A percentile compares a stretch with the other conserved stretches of the same genome.
These are phyloP conservation scores for Dasyornis broadbenti DNA, from an alignment of 2,113 vertebrate species.

Conservation along the genomic window DNA sequence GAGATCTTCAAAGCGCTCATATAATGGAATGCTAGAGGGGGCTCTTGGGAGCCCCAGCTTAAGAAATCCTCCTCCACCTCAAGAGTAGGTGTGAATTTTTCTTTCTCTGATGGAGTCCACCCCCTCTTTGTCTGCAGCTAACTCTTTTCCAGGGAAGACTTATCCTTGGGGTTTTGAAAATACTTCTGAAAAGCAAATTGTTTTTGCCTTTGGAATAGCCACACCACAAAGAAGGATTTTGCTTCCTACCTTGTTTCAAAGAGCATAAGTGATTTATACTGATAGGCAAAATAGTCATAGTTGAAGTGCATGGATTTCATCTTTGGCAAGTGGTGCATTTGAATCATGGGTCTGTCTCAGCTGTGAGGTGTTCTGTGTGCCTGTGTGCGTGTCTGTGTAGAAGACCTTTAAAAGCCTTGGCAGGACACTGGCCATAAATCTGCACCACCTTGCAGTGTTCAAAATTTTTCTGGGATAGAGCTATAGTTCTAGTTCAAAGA, in stretches of 20 bases:
- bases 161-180: conserved; percentile 1
- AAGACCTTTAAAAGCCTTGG: neutral
- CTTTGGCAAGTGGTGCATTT: neutral
- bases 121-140: conserved; percentile 42
- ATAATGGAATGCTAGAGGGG: conserved; percentile 29
- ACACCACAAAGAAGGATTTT: neutral
- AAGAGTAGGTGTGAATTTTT: conserved; percentile 24
- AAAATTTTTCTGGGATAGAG: neutral
- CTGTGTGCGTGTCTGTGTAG: neutral
- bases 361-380: neutral
- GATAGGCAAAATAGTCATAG: neutral
- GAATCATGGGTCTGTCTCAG: neutral
- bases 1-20: conserved; percentile 40
- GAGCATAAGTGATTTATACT: neutral
- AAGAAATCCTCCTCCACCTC: conserved; percentile 51
- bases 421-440: neutral
- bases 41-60: conserved; percentile 16
- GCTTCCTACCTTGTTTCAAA: conserved; percentile 9
- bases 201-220: neutral
- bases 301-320: neutral
- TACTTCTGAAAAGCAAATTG: neutral
- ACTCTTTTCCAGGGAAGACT: neutral
- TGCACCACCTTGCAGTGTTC: neutral
- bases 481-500: neutral
- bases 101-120: conserved; percentile 18